phyloP scores from a whole-genome alignment of 2,113 vertebrate genomes.

The Sula dactylatra region DNA sequence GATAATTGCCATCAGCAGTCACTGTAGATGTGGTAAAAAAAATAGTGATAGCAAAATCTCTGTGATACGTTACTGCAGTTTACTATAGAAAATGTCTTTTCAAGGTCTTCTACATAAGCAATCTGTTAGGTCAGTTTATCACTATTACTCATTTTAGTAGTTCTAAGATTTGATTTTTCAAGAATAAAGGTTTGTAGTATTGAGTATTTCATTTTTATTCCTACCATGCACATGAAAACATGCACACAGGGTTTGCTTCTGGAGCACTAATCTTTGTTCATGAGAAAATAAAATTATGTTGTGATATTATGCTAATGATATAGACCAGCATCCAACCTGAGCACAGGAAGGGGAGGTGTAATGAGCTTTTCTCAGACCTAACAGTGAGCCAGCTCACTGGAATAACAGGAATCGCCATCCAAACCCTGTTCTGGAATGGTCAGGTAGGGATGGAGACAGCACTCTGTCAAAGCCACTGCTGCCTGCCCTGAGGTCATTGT shows the following conservation, averaged over 20 bases:
- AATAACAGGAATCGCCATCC: no score
- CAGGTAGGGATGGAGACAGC: neutral
- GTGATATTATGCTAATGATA: no score
- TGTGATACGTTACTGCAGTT: neutral
- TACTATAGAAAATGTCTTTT: neutral
- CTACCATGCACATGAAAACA: neutral
- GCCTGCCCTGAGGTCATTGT: neutral
- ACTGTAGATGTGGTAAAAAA: constrained; percentile 16
- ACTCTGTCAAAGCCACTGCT: rapidly evolving
- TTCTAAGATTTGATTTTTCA: neutral
- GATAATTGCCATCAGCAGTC: neutral
- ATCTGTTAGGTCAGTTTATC: neutral
- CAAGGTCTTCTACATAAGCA: neutral
- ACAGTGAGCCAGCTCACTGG: neutral
- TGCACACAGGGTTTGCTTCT: neutral
- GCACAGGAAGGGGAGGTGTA: neutral
- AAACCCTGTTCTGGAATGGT: neutral
- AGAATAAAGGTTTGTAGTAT: neutral
- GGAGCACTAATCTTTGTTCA: neutral
- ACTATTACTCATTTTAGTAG: neutral
- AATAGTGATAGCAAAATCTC: neutral
- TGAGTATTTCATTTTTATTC: neutral
- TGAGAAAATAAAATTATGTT: neutral
- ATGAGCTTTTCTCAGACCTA: neutral
- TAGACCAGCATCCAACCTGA: neutral